phyloP scores from a whole-genome alignment of 2,888 invertebrate species.

The Tortricodes alternella region DNA sequence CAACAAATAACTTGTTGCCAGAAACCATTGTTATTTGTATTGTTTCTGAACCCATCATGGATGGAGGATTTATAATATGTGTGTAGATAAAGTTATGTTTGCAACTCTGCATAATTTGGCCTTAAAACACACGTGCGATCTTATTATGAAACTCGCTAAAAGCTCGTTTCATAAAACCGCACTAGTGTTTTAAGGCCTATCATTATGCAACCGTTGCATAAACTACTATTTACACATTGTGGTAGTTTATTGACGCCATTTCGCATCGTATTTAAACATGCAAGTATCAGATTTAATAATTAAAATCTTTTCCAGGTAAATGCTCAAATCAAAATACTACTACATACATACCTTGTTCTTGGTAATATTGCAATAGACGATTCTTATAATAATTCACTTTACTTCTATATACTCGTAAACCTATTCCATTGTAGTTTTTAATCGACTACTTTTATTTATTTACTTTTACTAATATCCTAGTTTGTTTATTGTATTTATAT shows the following conservation, averaged over 20 bases:
- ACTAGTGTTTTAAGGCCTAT: too few relatives aligned
- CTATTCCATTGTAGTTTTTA: constrained; percentile 47
- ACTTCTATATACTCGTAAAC: constrained; percentile 44
- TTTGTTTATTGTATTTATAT: constrained; percentile 53
- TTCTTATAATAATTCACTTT: constrained; percentile 49
- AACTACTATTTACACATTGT: constrained; percentile 8
- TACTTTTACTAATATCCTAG: constrained; percentile 60
- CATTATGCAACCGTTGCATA: too few relatives aligned
- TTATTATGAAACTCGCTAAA: too few relatives aligned
- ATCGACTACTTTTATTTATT: constrained; percentile 49
- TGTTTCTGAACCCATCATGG: too few relatives aligned
- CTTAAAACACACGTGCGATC: too few relatives aligned
- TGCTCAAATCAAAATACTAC: constrained; percentile 34
- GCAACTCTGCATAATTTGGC: too few relatives aligned
- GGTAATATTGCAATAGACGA: constrained; percentile 28
- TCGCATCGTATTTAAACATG: neutral
- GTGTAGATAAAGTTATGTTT: too few relatives aligned
- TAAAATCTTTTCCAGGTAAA: constrained; percentile 64
- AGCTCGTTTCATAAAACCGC: too few relatives aligned
- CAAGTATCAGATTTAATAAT: constrained; percentile 10
- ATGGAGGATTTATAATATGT: too few relatives aligned
- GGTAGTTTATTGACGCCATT: constrained; percentile 4
- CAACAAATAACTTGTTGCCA: too few relatives aligned
- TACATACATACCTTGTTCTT: constrained; percentile 25
- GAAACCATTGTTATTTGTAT: too few relatives aligned